Base-by-base conservation (phyloP, 2,888 invertebrate genomes). In the Chromoteleia sp. region DNA sequence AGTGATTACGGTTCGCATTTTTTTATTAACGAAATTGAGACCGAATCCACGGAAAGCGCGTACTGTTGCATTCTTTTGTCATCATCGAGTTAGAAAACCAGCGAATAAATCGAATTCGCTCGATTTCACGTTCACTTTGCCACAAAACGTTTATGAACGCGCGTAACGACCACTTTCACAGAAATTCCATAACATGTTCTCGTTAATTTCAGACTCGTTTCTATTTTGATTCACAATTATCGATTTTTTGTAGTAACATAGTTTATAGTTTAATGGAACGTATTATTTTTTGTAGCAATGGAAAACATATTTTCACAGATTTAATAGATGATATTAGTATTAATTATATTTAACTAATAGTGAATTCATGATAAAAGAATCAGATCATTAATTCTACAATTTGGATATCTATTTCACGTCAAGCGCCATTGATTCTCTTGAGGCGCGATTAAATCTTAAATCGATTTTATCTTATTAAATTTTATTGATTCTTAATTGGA, bases 401-500 rank as follows among this genome's bases (percentile, higher is more conserved):
- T 41, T 25, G 29, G 8, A 17, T 12, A 33, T 15, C 17, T 17
- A 33, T 36, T 56, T 41, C 59, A 39, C 50, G 15, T 39, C n/a
- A 39, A 50, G 19, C 50, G 3, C 29, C 7, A 19, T n/a, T 59
- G 19, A 39, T 29, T 43, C 48, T 45, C 43, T 48, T 39, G 17
- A 39, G 71, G 29, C 30, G 29, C 29, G 25, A 59, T 25, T 59
- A 21, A 68, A 68, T 68, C 45, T 48, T 50, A 4, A 17, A 48
- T 71, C 50, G 59, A 59, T 36, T 50, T 71, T 17, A 50, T 59
- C 36, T 25, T 59, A 71, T 71, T 71, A 71, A 71, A 71, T 71
- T 71, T 71, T 71, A 71, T 71, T 71, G 71, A 71, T 50, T 71
- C 45, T 59, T 50, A 71, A 59, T 50, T 48, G 29, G 14, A 59